Base-by-base conservation (phyloP, 2,113 vertebrate genomes). In the Pluvianellus socialis region DNA sequence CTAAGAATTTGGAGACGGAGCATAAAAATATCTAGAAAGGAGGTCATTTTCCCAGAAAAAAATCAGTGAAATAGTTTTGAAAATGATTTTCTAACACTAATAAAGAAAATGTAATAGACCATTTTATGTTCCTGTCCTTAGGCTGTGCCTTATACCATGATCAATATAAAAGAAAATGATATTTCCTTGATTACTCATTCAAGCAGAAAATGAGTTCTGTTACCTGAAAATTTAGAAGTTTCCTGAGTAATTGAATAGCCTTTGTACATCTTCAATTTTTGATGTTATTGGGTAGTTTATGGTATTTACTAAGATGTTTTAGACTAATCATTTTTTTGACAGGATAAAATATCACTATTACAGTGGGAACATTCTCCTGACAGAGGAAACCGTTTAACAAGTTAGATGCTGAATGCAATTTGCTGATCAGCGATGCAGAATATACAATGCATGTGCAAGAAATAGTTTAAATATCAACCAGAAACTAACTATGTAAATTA, bases 111-210 rank as follows among this genome's bases (percentile, higher is more conserved):
- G 91, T 94, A 96, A 96, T 95, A 96, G 94, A 90, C 74, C 84
- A 95, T 97, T 97, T 94, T 97, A 94, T 96, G 74, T 44, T 96
- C 77, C 87, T 68, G n/a, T 96, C 52, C 61, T 95, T 91, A 91
- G 76, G 75, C 72, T 97, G 45, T 92, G 80, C 61, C 87, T 96
- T 90, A 93, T 79, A 91, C 58, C 74, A 68, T 81, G 91, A 94
- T 92, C 91, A 92, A 65, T 88, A 95, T 96, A 95, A 96, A 96
- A 96, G 92, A 94, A 97, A 96, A 97, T 85, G 3, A 67, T 97
- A 90, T 97, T 96, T 94, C 88, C 80, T 95, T 96, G 92, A 97
- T 97, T 96, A 97, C 70, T 92, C 83, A 98, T 92, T 97, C 88
- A 97, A 95, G 85, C 38, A 95, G 94, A 96, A 98, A 93, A 95